Evolutionary conservation across 2,888 invertebrate species (phyloP).

Genomic region (Galeruca laticollis): DNA sequence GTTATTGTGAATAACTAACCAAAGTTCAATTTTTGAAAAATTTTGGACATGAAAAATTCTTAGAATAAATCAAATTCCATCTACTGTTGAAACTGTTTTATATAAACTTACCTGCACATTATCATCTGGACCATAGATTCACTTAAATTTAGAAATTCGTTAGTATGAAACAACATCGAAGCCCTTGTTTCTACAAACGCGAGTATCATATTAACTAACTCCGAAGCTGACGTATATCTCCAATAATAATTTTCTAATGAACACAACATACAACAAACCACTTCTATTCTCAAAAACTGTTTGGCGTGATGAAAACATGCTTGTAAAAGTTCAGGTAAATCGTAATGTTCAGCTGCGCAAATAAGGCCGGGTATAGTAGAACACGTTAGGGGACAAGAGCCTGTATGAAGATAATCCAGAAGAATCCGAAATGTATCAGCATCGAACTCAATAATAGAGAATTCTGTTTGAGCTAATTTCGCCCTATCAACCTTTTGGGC

Average conservation of each 20-base stretch:
- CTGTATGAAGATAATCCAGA: constrained; percentile 92
- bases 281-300: constrained; percentile 91
- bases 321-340: constrained; percentile 90
- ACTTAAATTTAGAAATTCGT: constrained; percentile 88
- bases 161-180: constrained; percentile 84
- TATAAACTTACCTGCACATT: constrained; percentile 73
- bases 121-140: constrained; percentile 97
- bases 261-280: constrained; percentile 92
- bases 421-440: constrained; percentile 92
- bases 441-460: constrained; percentile 95
- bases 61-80: no score
- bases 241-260: constrained; percentile 95
- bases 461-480: constrained; percentile 94
- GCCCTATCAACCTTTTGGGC: constrained; percentile 93
- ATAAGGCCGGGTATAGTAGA: constrained; percentile 93
- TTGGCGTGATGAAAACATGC: constrained; percentile 97
- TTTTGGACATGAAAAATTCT: no score
- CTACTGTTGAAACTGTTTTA: no score
- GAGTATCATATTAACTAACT: constrained; percentile 93
- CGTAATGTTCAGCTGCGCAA: constrained; percentile 95
- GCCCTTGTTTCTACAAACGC: constrained; percentile 91
- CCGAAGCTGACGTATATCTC: constrained; percentile 94
- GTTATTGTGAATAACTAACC: no score
- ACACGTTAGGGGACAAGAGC: constrained; percentile 91
- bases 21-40: no score